Percentiles rank a stretch among this genome's conserved stretches.
Evolutionary conservation across 2,888 invertebrate genomes (phyloP).

Genomic region (Tetranychus piercei): DNA sequence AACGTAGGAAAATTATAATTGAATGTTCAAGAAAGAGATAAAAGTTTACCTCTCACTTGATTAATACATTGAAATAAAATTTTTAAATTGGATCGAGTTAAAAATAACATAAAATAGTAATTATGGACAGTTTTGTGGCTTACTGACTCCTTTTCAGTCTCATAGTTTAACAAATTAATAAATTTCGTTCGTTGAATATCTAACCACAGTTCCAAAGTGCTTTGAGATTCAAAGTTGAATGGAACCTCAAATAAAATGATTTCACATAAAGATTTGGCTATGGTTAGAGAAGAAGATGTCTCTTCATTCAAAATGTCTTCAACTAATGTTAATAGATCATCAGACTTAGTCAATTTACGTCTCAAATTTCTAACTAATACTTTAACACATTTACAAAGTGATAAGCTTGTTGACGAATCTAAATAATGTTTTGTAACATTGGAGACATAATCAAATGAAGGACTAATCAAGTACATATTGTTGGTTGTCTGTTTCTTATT

Average conservation of each 20-base stretch:
- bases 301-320: neutral
- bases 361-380: neutral
- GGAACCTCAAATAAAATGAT: conserved; percentile 9
- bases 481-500: neutral
- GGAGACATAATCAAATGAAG: conserved; percentile 5
- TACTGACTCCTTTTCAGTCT: too few species aligned
- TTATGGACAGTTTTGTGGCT: neutral
- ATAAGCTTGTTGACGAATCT: neutral
- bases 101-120: conserved; percentile 11
- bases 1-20: neutral
- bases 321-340: neutral
- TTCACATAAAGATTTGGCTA: conserved; percentile 6
- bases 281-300: neutral
- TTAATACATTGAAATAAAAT: conserved; percentile 6
- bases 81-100: conserved; percentile 1
- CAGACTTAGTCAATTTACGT: neutral
- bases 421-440: neutral
- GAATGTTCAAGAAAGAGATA: neutral
- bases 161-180: conserved; percentile 1
- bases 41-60: neutral
- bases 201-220: neutral
- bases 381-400: conserved; percentile 8
- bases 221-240: neutral
- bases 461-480: conserved; percentile 5
- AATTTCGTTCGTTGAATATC: conserved; percentile 10